Evolutionary conservation across 2,888 invertebrate genomes (phyloP).

Genomic region (Melanophora roralis): DNA sequence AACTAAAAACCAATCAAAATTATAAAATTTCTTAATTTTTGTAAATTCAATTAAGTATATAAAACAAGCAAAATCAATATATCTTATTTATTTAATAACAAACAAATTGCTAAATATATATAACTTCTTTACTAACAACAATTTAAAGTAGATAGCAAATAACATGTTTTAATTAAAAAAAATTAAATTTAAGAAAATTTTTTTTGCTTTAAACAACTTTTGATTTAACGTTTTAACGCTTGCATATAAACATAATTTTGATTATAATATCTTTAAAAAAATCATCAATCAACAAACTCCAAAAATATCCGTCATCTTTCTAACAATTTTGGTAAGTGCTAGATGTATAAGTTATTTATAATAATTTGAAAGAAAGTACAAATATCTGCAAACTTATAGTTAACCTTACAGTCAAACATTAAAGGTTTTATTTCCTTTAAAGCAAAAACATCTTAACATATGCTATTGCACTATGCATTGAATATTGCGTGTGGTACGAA

Average conservation of each 20-base stretch:
- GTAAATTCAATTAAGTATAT: background rate
- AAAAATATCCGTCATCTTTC: constrained; percentile 33
- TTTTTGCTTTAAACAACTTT: no score
- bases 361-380: background rate
- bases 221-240: no score
- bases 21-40: constrained; percentile 14
- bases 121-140: background rate
- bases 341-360: constrained; percentile 24
- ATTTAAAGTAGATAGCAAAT: background rate
- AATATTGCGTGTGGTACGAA: no score
- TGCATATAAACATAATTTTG: no score
- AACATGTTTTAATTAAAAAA: background rate
- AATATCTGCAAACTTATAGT: background rate
- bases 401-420: no score
- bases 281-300: constrained; percentile 64
- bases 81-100: background rate
- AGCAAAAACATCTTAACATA: no score
- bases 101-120: constrained; percentile 12
- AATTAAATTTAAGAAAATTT: no score
- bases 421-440: no score
- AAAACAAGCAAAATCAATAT: constrained; percentile 3
- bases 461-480: no score
- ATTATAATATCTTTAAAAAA: background rate
- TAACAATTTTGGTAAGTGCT: constrained; percentile 64
- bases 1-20: constrained; percentile 46